Conservation (phyloP, 2,888 invertebrate species). For the Drosophila formosana region DNA sequence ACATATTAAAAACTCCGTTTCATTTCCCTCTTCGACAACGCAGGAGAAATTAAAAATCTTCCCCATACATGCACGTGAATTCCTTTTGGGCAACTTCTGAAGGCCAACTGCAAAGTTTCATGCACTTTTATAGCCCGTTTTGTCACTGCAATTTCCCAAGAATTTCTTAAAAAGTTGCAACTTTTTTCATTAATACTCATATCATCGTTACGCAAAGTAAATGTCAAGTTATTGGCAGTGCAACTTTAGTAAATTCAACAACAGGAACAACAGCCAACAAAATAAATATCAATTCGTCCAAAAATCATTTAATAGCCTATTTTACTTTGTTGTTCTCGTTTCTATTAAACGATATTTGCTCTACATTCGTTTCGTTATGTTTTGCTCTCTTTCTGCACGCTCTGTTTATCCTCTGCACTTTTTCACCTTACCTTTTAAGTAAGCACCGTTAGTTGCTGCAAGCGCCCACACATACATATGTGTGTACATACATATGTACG, state of each 20-base stretch:
- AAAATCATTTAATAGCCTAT: background rate
- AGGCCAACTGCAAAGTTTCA: conserved; percentile 12
- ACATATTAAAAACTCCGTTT: conserved; percentile 62
- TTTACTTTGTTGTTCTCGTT: background rate
- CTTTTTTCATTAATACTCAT: conserved; percentile 24
- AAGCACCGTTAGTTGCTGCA: background rate
- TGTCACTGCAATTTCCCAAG: conserved; percentile 37
- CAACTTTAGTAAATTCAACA: background rate
- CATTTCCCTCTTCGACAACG: conserved; percentile 31
- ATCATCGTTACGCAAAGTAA: background rate
- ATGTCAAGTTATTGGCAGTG: background rate
- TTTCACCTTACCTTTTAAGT: background rate
- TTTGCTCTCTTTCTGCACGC: background rate
- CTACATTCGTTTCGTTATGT: background rate
- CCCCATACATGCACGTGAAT: conserved; percentile 17
- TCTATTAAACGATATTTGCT: background rate
- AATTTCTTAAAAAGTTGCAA: conserved; percentile 26
- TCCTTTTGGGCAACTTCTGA: conserved; percentile 9
- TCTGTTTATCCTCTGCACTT: background rate
- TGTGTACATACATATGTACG: background rate
- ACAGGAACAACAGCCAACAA: background rate
- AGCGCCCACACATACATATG: background rate
- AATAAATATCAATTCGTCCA: background rate
- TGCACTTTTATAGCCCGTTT: conserved; percentile 45
- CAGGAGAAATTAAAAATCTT: conserved; percentile 58